These are phyloP conservation scores for Odontothrips loti DNA, from an alignment of 2,888 invertebrate genomes.

Conservation along the genomic window DNA sequence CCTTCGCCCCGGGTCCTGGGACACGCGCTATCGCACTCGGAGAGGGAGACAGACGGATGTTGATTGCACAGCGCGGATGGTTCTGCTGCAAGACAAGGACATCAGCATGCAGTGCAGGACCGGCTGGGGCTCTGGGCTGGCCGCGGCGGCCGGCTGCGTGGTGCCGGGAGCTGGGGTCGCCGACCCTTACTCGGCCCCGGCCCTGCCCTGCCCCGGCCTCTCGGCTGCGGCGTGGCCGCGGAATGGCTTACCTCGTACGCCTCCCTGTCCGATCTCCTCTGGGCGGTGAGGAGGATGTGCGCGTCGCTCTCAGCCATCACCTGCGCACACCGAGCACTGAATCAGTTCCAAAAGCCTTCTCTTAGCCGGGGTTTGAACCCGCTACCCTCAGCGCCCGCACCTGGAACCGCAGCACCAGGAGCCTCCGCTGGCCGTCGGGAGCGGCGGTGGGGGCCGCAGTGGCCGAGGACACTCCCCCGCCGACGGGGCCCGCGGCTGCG, in stretches of 20 bases:
- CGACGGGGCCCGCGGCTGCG: background rate
- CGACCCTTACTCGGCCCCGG: background rate
- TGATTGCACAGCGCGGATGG: slow-evolving; percentile 14
- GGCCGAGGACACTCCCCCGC: background rate
- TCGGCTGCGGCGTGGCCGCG: background rate
- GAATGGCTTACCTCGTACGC: background rate
- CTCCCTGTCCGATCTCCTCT: slow-evolving; percentile 8
- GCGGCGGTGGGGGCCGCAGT: background rate
- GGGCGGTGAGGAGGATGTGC: background rate
- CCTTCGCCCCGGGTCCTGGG: background rate
- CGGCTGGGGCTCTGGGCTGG: no score
- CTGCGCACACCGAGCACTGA: background rate
- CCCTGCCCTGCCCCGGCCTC: background rate
- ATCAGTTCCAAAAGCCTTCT: background rate
- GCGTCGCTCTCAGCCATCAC: slow-evolving; percentile 4
- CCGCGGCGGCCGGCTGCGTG: background rate
- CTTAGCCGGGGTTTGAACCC: background rate
- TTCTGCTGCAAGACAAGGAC: slow-evolving; percentile 2
- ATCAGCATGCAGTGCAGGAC: background rate
- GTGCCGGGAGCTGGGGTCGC: background rate
- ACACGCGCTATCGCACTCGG: background rate
- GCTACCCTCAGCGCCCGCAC: background rate
- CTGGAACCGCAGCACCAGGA: background rate
- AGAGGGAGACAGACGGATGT: background rate
- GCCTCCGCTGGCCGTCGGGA: background rate